A percentile compares a stretch with the other conserved stretches of the same genome.
Conservation (phyloP, 2,797 vertebrate genomes). For the Gephyroberyx darwinii region DNA sequence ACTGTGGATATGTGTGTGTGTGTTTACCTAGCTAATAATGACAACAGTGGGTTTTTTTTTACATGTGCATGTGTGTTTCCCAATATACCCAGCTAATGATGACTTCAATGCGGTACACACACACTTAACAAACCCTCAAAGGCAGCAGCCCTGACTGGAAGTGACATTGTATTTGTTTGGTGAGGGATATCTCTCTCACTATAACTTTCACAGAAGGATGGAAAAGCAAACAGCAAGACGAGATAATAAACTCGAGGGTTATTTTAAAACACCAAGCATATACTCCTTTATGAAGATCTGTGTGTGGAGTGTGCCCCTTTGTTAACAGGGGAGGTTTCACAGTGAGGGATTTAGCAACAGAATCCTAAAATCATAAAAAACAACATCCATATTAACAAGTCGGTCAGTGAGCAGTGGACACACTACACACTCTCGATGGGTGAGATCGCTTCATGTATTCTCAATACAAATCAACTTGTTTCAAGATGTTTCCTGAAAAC, state of each 20-base stretch:
- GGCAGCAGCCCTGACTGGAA: constrained; percentile 12
- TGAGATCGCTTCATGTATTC: no score
- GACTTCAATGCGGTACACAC: constrained; percentile 42
- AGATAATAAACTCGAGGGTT: constrained; percentile 24
- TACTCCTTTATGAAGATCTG: background rate
- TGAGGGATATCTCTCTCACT: constrained; percentile 40
- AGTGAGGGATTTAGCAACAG: constrained; percentile 17
- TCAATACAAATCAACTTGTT: no score
- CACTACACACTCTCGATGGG: no score
- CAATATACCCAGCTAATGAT: constrained; percentile 43
- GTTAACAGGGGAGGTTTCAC: background rate
- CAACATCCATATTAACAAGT: no score
- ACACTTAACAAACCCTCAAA: constrained; percentile 6
- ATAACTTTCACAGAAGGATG: constrained; percentile 16
- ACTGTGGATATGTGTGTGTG: background rate
- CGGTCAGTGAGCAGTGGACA: no score
- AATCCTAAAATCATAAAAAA: constrained; percentile 18
- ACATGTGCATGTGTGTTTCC: constrained; percentile 31
- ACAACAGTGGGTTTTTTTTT: constrained; percentile 3
- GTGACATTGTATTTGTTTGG: constrained; percentile 20
- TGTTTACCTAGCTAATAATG: constrained; percentile 51
- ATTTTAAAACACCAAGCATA: no score
- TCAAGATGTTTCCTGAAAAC: no score
- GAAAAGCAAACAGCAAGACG: constrained; percentile 34
- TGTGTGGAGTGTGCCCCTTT: background rate